Percentiles rank a stretch among this genome's conserved stretches.
phyloP scores from a whole-genome alignment of 2,113 vertebrate species.

The Thymallus thymallus region DNA sequence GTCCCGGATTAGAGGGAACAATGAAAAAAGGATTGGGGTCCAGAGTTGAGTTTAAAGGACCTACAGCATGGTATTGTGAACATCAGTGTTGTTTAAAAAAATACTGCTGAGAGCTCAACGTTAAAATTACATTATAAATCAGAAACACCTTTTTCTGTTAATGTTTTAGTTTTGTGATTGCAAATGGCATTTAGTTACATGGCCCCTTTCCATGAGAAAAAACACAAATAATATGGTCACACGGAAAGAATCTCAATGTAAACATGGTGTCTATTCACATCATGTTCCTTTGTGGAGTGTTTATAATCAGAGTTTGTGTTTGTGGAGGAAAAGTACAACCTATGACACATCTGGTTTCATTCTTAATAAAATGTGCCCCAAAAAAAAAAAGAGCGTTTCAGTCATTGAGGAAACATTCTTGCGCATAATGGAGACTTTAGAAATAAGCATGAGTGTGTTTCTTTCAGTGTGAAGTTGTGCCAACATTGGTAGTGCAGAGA shows the following conservation, averaged over 20 bases:
- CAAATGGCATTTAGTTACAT: slow-evolving; percentile 14
- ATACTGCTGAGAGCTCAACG: not conserved
- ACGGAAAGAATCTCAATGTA: slow-evolving; percentile 10
- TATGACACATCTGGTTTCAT: too few species aligned
- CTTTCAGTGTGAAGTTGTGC: too few species aligned
- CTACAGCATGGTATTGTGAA: not conserved
- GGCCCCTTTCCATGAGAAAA: slow-evolving; percentile 7
- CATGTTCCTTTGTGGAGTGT: slow-evolving; percentile 12
- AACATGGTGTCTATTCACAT: slow-evolving; percentile 11
- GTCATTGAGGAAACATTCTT: too few species aligned
- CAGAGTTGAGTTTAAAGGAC: not conserved
- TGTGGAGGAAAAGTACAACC: too few species aligned
- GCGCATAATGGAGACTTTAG: too few species aligned
- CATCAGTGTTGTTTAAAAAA: not conserved
- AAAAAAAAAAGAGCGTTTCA: too few species aligned
- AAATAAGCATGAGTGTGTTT: too few species aligned
- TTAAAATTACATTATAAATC: not conserved
- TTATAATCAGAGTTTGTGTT: not conserved
- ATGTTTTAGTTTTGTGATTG: not conserved
- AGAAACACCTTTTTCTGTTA: not conserved
- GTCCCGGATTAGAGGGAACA: too few species aligned
- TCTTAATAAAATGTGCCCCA: too few species aligned
- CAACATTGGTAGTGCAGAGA: too few species aligned
- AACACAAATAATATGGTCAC: not conserved
- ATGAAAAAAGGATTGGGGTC: too few species aligned